Percentiles rank a stretch among this genome's conserved stretches.
phyloP scores from a whole-genome alignment of 2,888 invertebrate species.

The Brenthis ino region DNA sequence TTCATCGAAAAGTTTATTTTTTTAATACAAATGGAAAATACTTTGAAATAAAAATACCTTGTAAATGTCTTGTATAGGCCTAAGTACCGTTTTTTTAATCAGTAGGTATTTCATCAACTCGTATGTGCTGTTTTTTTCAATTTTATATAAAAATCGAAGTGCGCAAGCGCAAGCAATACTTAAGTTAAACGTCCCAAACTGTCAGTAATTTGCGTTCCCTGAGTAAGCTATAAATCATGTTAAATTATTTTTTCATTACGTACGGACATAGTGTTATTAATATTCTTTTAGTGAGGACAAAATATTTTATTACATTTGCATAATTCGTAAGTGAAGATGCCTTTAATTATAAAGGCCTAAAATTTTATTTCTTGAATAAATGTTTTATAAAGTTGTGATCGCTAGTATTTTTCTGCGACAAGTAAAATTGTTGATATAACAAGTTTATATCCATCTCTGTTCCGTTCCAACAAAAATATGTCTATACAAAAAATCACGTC shows the following conservation, averaged over 20 bases:
- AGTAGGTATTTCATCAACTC: constrained; percentile 8
- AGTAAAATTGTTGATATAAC: too few relatives aligned
- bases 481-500: too few relatives aligned
- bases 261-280: constrained; percentile 61
- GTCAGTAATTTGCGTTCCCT: constrained; percentile 72
- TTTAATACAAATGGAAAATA: too few relatives aligned
- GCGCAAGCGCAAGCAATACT: constrained; percentile 69
- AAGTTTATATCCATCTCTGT: too few relatives aligned
- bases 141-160: constrained; percentile 47
- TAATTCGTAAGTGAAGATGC: not conserved
- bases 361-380: not conserved
- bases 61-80: not conserved
- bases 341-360: not conserved
- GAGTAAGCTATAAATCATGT: constrained; percentile 81
- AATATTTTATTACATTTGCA: constrained; percentile 1
- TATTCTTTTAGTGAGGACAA: constrained; percentile 68
- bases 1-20: too few relatives aligned
- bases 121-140: constrained; percentile 18
- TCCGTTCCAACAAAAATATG: not conserved
- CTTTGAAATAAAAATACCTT: too few relatives aligned
- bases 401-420: too few relatives aligned
- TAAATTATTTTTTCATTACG: constrained; percentile 79
- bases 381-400: not conserved
- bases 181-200: constrained; percentile 80
- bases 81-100: not conserved